These are phyloP conservation scores for Holcopasites calliopsidis DNA, from an alignment of 1,140 invertebrate species.

Conservation along the genomic window DNA sequence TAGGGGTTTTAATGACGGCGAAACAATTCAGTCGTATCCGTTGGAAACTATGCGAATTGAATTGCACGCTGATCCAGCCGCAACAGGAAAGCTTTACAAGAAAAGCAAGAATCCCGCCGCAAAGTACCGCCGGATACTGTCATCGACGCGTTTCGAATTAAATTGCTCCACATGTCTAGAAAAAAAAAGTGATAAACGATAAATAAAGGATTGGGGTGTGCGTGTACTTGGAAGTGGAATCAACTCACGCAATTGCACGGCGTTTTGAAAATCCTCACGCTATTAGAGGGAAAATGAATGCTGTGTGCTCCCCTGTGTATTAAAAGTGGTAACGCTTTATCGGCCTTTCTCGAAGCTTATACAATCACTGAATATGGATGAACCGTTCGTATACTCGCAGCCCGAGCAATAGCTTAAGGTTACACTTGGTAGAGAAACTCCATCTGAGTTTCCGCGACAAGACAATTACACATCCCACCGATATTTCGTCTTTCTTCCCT, in stretches of 20 bases:
- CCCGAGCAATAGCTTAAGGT: not conserved
- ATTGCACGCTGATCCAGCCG: too few species aligned
- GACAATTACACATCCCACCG: slow-evolving; percentile 2
- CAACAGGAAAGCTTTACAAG: not conserved
- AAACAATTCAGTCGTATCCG: not conserved
- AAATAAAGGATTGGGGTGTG: too few species aligned
- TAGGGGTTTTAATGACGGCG: not conserved
- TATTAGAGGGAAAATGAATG: not conserved
- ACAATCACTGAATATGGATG: slow-evolving; percentile 54
- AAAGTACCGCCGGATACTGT: too few species aligned
- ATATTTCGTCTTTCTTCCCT: not conserved
- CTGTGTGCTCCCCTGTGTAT: not conserved
- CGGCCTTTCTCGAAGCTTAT: slow-evolving; percentile 25
- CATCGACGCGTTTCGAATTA: too few species aligned
- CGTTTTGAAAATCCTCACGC: slow-evolving; percentile 24
- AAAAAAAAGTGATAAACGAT: not conserved
- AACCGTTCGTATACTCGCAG: slow-evolving; percentile 17
- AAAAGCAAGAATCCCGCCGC: too few species aligned
- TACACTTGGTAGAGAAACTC: slow-evolving; percentile 2
- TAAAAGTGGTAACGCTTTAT: slow-evolving; percentile 10
- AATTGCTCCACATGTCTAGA: too few species aligned
- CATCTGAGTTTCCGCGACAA: not conserved
- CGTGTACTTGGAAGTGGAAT: too few species aligned
- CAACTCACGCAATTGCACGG: slow-evolving; percentile 23
- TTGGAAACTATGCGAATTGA: too few species aligned